Evolutionary conservation across 2,888 invertebrate genomes (phyloP).

Genomic region (Tipula helvola): DNA sequence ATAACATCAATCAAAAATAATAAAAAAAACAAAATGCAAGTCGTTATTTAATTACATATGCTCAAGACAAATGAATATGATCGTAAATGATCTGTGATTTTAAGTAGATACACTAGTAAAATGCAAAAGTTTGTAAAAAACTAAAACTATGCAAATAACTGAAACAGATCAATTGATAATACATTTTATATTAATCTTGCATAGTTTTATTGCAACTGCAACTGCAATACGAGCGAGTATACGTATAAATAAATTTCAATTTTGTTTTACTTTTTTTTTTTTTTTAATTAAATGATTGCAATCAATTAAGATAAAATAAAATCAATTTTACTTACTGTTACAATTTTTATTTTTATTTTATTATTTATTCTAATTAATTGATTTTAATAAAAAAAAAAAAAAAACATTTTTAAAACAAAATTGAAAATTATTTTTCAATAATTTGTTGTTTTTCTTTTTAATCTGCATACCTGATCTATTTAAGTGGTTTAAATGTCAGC

Average conservation of each 20-base stretch:
- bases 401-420: neutral
- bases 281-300: neutral
- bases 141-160: neutral
- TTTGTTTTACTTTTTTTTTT: neutral
- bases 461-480: neutral
- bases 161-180: neutral
- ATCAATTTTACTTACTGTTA: neutral
- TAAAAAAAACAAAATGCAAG: neutral
- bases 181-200: neutral
- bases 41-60: neutral
- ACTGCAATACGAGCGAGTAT: neutral
- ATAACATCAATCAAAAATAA: neutral
- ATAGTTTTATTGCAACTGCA: neutral
- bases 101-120: neutral
- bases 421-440: neutral
- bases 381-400: neutral
- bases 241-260: neutral
- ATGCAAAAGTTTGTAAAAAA: neutral
- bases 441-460: neutral
- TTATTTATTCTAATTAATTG: neutral
- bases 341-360: neutral
- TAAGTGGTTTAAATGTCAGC: neutral
- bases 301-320: conserved; percentile 4
- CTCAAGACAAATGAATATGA: neutral
- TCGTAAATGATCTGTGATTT: neutral